Evolutionary conservation across 2,888 invertebrate genomes (phyloP), one percentile per base, ranked within the genome.

Genomic region (Hypsopygia costalis): DNA sequence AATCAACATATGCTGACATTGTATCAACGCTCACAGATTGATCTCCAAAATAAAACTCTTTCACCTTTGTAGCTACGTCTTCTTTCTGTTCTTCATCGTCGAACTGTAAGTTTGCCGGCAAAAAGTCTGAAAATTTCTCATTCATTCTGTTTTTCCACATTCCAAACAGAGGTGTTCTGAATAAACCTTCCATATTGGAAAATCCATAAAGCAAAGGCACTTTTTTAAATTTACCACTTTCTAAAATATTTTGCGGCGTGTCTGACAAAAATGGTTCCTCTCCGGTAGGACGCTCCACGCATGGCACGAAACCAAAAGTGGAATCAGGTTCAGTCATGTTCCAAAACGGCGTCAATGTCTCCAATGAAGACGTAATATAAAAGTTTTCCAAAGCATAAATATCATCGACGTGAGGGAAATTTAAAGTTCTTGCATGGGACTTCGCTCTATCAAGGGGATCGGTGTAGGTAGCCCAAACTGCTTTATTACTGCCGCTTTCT

Each of bases 191-290:
- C 66, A 69, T 64, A 3, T 62, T 50, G 7, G 65, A 38, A 34
- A 76, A 69, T 1, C 80, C 80, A 39, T 65, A 68, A 3, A 79
- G 42, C 25, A 72, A 46, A 0, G 79, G 79, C 1, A 70, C 27
- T 44, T 69, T 70, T 11, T 44, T 56, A 20, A 62, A 70, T 8
- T 57, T 46, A 0, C 62, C 60, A 8, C 49, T 51, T 42, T 55
- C 62, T n/a, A 77, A 29, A 31, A 73, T 69, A 42, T 53, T 62
- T 3, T 62, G 9, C 1, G 78, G 77, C 7, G 57, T 46, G 12
- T 77, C 67, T 2, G 50, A 48, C 1, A 78, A 43, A 40, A 78
- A 64, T 1, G 41, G 44, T 44, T 58, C 60, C n/a, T 54, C 51
- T 6, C 49, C 53, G 0, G 50, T 49, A 28, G 63, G 45, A 8